Evolutionary conservation across 1,140 invertebrate species (phyloP), one percentile per base, ranked within the genome.

Genomic region (Papilio xuthus): DNA sequence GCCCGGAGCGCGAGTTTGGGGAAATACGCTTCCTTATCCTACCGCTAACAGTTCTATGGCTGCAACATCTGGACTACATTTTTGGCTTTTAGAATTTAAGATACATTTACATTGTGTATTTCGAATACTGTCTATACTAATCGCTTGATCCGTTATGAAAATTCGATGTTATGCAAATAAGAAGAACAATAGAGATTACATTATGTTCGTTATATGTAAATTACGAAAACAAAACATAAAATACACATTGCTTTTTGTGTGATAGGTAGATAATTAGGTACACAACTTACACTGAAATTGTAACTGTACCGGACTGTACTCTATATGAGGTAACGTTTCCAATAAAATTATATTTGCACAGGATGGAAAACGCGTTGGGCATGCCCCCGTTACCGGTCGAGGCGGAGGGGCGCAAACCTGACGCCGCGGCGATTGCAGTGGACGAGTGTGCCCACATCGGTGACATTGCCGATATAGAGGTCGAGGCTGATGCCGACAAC

Each of bases 341-440:
- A 67, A 15, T 15, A 28, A 32, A 63, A 63, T 77, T 41, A 67
- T 47, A 26, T 47, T 69, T 47, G 50, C 42, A 26, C 42, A 93
- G 91, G 91, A 90, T 93, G 92, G 92, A 93, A 79, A 93, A 93
- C 89, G 87, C 92, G 84, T 84, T 91, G 90, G 93, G 89, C 86
- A 83, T 86, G 85, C 90, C 93, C 50, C 89, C 89, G 81, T 91
- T 94, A 88, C 86, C 86, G 80, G 86, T 90, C 83, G 93, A 94
- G 78, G 85, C 87, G 75, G 90, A 93, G 78, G 88, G 87, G 81
- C 89, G 89, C 83, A 92, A 93, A 85, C 80, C 81, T 77, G 84
- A 81, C 72, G 80, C 79, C 47, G 79, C 80, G 32, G 84, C 74
- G 32, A 82, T 84, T 8, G 85, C 80, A 20, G 83, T 47, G n/a